Base-by-base conservation (phyloP, 1,140 invertebrate genomes). In the Diabrotica undecimpunctata region DNA sequence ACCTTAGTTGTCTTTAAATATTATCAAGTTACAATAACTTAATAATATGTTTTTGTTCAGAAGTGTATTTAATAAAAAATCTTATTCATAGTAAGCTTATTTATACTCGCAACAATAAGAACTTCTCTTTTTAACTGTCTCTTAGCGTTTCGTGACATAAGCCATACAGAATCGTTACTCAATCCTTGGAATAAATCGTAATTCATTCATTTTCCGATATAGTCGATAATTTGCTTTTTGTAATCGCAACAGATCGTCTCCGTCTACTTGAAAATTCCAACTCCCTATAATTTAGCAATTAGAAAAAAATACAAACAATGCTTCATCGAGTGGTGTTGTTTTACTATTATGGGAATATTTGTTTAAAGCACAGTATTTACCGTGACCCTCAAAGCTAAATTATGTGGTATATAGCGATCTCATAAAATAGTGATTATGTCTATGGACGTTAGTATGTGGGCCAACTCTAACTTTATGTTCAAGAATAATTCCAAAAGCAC, bases 311-410 rank as follows among this genome's bases (percentile, higher is more conserved):
- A 38, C 35, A 37, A 58, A 58, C 56, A 58, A 58, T 58, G 36
- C 56, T 58, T 41, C 56, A 38, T 58, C 35, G 56, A 10, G 8
- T 46, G 39, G 39, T 46, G 39, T 10, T 46, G 39, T 46, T 10
- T 38, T n/a, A 58, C 11, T 38, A 58, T 58, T 58, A 58, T 38
- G 56, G 36, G 56, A 58, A 58, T 58, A 58, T 58, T 58, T 58
- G 56, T 58, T 58, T 58, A 38, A 58, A 58, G 9, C n/a, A 37
- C 35, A 36, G n/a, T 58, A 58, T 41, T 58, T n/a, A 58, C 35
- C 56, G 38, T 37, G 56, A 14, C 11, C 56, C 56, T 58, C 8
- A 25, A 9, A 58, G 56, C 35, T 58, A 58, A 38, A 41, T 58
- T 58, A 58, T 38, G 56, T 58, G 35, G 10, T n/a, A 58, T 58